phyloP scores from a whole-genome alignment of 2,888 invertebrate species.

The Anticlea derivata region DNA sequence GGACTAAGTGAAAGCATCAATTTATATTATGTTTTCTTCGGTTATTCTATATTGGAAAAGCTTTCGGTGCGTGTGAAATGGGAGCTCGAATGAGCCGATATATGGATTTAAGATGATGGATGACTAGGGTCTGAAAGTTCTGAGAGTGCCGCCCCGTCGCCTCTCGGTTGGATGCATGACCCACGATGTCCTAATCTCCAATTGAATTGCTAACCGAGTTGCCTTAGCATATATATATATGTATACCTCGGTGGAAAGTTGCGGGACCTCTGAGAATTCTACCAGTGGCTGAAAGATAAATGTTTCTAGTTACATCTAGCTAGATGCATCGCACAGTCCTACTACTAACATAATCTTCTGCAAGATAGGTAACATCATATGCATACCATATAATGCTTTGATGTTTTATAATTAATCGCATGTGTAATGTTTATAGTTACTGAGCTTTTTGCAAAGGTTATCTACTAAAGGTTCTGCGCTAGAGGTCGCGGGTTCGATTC shows the following conservation, averaged over 20 bases:
- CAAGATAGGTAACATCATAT: too few relatives aligned
- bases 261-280: neutral
- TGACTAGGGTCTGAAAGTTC: constrained; percentile 36
- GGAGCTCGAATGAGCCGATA: constrained; percentile 35
- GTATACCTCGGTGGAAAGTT: constrained; percentile 1
- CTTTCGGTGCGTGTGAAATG: constrained; percentile 37
- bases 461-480: too few relatives aligned
- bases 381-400: too few relatives aligned
- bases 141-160: constrained; percentile 28
- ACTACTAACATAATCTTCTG: too few relatives aligned
- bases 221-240: constrained; percentile 15
- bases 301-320: constrained; percentile 1
- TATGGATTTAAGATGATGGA: constrained; percentile 50
- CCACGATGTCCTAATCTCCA: constrained; percentile 28
- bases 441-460: neutral
- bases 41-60: constrained; percentile 38
- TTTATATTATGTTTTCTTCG: constrained; percentile 40
- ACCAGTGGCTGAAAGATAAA: constrained; percentile 1
- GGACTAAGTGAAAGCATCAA: constrained; percentile 40
- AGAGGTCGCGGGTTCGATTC: too few relatives aligned
- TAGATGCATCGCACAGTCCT: too few relatives aligned
- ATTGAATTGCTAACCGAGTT: constrained; percentile 31
- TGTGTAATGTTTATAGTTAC: too few relatives aligned
- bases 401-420: too few relatives aligned
- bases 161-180: constrained; percentile 21